Base-by-base conservation (phyloP, 2,888 invertebrate genomes). In the Nomada fabriciana region DNA sequence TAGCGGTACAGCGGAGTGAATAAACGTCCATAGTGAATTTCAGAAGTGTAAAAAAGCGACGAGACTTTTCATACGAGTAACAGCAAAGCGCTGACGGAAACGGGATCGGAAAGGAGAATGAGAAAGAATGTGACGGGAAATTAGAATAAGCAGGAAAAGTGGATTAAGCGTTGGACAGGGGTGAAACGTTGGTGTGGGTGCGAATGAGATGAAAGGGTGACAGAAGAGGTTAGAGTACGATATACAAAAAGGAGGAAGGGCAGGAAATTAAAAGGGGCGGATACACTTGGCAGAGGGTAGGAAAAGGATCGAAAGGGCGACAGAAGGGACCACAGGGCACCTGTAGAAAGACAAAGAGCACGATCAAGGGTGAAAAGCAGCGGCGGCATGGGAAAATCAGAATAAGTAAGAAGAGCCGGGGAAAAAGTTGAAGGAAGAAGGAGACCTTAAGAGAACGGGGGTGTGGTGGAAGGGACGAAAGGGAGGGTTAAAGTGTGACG, bases 131-230 rank as follows among this genome's bases (percentile, higher is more conserved):
- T 57, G 72, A 50, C 50, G 50, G 55, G 47, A 71, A 76, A 71
- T 71, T 71, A 55, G 50, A 76, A 63, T 57, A 57, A 70, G 75
- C 47, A 55, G 55, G 53, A 25, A 61, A 76, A 76, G 63, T 71
- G 61, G 71, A 59, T 64, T 47, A 60, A 15, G n/a, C 42, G 52
- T 55, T 50, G 20, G 29, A 57, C 43, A 25, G n/a, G 43, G 63
- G 20, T 20, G 36, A 23, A 20, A 50, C 18, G 25, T 20, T 18
- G 11, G 15, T 7, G 25, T 29, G 23, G 42, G 7, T 18, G 42
- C 1, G 60, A 57, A 57, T 25, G n/a, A 0, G 23, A 18, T 15
- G 29, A 47, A 60, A 50, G 68, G 47, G 20, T 43, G 60, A 47
- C 47, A 11, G 47, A 43, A 60, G 1, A 18, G 13, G 60, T 42